These are phyloP conservation scores for Glandiceps talaboti DNA, from an alignment of 53 echinoderm and acorn worm species.

Conservation along the genomic window DNA sequence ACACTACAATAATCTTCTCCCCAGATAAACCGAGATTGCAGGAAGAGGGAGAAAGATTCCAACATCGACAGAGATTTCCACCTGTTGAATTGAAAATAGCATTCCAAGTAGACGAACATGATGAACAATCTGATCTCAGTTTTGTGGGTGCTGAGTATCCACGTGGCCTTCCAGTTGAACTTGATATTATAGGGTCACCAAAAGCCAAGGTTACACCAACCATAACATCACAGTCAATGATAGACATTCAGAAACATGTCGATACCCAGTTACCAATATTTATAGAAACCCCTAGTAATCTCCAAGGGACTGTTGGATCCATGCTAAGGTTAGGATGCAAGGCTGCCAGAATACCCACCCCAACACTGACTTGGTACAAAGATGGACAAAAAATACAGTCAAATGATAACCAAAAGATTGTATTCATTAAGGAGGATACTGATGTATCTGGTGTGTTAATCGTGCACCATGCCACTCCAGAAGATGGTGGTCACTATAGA, in stretches of 20 bases:
- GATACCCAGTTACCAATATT: background rate
- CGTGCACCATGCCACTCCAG: background rate
- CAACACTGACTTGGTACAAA: slow-evolving; percentile 71
- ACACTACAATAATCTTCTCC: background rate
- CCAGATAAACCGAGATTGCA: background rate
- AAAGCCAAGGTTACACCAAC: background rate
- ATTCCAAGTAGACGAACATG: background rate
- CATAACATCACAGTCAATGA: background rate
- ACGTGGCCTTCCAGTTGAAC: background rate
- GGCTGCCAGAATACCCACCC: slow-evolving; percentile 49
- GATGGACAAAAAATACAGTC: slow-evolving; percentile 42
- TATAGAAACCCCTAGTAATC: slow-evolving; percentile 22
- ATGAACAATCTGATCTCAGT: background rate
- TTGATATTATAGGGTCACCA: background rate
- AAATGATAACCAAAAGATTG: slow-evolving; percentile 20
- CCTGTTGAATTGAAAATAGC: background rate
- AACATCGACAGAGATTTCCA: too few relatives aligned
- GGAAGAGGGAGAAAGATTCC: background rate
- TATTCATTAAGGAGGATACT: slow-evolving; percentile 20
- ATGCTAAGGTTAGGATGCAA: slow-evolving; percentile 59
- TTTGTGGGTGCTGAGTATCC: background rate
- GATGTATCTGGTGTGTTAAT: slow-evolving; percentile 8
- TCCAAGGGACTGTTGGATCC: slow-evolving; percentile 61
- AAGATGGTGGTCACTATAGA: background rate
- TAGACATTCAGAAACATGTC: background rate